Conservation (phyloP, 2,888 invertebrate genomes). For the Drosophila affinis region DNA sequence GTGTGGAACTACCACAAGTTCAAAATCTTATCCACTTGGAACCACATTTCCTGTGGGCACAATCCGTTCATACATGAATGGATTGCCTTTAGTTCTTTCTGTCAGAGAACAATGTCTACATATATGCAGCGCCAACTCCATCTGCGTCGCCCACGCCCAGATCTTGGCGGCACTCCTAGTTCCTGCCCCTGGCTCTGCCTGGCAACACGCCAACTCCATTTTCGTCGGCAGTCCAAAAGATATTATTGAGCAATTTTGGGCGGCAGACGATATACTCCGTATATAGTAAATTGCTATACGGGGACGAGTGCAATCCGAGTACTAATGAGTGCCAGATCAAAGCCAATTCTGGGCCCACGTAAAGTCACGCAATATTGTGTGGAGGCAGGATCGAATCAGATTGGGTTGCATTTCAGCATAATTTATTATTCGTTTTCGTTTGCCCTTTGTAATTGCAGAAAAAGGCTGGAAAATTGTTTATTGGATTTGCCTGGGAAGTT, state of each 20-base stretch:
- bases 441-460: background rate
- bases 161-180: conserved; percentile 61
- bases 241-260: conserved; percentile 69
- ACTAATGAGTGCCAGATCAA: conserved; percentile 63
- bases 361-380: conserved; percentile 63
- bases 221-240: conserved; percentile 16
- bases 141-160: conserved; percentile 55
- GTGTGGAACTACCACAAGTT: conserved; percentile 10
- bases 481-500: background rate
- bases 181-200: conserved; percentile 10
- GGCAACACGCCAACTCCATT: conserved; percentile 50
- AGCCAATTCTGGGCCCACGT: conserved; percentile 68
- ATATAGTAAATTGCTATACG: conserved; percentile 10
- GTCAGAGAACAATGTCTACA: conserved; percentile 23
- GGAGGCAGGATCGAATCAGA: conserved; percentile 36
- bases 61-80: background rate
- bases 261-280: background rate
- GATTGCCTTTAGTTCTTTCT: background rate
- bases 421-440: conserved; percentile 11
- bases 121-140: conserved; percentile 9
- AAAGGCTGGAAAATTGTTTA: background rate
- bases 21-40: background rate
- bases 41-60: conserved; percentile 29
- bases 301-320: conserved; percentile 52
- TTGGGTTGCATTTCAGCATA: conserved; percentile 1